Base-by-base conservation (phyloP, 2,113 vertebrate genomes). In the Psilopogon haemacephalus region DNA sequence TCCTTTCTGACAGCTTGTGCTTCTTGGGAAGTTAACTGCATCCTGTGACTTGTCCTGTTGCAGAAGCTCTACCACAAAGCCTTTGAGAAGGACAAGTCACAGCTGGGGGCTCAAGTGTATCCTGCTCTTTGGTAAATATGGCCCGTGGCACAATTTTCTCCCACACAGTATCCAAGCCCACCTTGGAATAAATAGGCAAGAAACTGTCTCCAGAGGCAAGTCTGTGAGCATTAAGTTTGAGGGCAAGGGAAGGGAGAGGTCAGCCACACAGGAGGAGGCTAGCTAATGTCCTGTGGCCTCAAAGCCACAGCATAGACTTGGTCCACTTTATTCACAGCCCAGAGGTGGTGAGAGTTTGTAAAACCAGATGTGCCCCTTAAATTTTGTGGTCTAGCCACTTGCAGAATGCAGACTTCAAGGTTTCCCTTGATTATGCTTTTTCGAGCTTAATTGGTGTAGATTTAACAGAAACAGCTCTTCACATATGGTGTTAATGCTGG, bases 241-340 rank as follows among this genome's bases (percentile, higher is more conserved):
- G 21, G 7, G 7, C 24, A 7, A 8, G 38, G 14, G 9, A 83
- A 13, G 42, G 42, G 13, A 50, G 56, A 48, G 13, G 21, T 40
- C 62, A 70, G 18, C 17, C 37, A 21, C 72, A 2, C 21, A 26
- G 38, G 28, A 88, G 12, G 33, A 42, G 71, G 42, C 58, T 85
- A 58, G 35, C 48, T 56, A 3, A 0, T 69, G 44, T 46, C 33
- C 38, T 76, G 17, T 52, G 50, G 12, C 35, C 11, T 69, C 67
- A 56, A 32, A 78, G 30, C 30, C 2, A 1, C 0, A 1, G 15
- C 40, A 76, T 62, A 46, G n/a, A 24, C 60, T 92, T 3, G 0
- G 38, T 15, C 6, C 0, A 0, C 19, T 65, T 76, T 72, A 42
- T 90, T 72, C 40, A 35, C 23, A 73, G 35, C 32, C 60, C 56